Conservation (phyloP, 2,888 invertebrate species). For the Leptinotarsa peninsularis region DNA sequence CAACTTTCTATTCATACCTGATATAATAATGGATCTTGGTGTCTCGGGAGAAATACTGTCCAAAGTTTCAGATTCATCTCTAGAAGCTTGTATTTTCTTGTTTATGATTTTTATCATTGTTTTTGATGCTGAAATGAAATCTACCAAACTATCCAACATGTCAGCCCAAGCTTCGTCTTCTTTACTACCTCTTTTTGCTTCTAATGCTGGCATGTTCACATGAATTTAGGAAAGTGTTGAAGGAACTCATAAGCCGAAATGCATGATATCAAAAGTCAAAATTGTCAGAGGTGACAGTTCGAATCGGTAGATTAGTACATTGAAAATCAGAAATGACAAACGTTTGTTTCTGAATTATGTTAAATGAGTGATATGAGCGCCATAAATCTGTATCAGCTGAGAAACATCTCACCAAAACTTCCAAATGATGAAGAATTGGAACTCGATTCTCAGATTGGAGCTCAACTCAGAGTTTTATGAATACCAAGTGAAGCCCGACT, state of each 20-base stretch:
- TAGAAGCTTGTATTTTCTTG: slow-evolving; percentile 25
- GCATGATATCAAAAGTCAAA: neutral
- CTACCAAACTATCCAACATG: slow-evolving; percentile 45
- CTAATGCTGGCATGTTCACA: slow-evolving; percentile 5
- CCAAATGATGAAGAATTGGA: no score
- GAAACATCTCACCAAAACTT: no score
- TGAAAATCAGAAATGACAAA: neutral
- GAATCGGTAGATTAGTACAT: neutral
- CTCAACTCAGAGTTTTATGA: no score
- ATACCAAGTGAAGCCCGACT: no score
- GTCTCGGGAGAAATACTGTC: neutral
- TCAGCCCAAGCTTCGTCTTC: slow-evolving; percentile 40
- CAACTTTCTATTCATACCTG: neutral
- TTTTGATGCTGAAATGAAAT: slow-evolving; percentile 43
- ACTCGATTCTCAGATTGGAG: no score
- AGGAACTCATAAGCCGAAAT: neutral
- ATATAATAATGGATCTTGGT: neutral
- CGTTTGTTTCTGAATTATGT: no score
- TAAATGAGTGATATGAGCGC: no score
- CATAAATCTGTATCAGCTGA: no score
- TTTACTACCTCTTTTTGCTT: neutral
- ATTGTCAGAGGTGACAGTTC: neutral
- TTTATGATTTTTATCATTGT: slow-evolving; percentile 38
- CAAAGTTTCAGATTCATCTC: slow-evolving; percentile 11
- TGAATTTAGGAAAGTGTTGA: neutral